Evolutionary conservation across 2,797 vertebrate genomes (phyloP).

Genomic region (Melanogrammus aeglefinus): DNA sequence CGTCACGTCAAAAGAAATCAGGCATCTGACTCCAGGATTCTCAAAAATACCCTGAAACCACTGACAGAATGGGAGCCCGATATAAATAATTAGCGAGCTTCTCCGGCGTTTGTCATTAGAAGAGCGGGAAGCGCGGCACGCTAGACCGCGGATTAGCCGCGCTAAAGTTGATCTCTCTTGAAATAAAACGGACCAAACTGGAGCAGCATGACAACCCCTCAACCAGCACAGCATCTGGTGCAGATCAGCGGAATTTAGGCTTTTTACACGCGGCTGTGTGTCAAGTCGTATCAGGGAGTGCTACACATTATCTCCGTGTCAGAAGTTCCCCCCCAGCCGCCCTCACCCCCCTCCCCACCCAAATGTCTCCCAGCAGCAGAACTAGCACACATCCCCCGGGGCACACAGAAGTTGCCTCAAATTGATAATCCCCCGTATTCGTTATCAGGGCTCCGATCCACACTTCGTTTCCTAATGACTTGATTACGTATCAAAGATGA

Average conservation of each 20-base stretch:
- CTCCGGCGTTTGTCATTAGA: slow-evolving; percentile 64
- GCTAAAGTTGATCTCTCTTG: slow-evolving; percentile 61
- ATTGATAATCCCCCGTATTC: slow-evolving; percentile 78
- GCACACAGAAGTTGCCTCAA: slow-evolving; percentile 70
- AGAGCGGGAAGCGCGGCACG: slow-evolving; percentile 45
- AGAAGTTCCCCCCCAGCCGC: slow-evolving; percentile 33
- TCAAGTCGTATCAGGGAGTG: slow-evolving; percentile 65
- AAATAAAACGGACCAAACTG: slow-evolving; percentile 60
- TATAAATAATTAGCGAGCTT: slow-evolving; percentile 69
- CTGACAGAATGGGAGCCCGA: slow-evolving; percentile 68
- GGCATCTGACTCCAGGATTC: slow-evolving; percentile 56
- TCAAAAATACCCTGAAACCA: slow-evolving; percentile 57
- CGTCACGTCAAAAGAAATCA: slow-evolving; percentile 61
- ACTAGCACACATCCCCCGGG: slow-evolving; percentile 69
- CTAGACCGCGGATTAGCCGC: slow-evolving; percentile 55
- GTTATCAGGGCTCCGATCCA: slow-evolving; percentile 73
- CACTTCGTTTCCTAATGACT: slow-evolving; percentile 80
- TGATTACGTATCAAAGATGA: slow-evolving; percentile 79
- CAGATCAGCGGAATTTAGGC: slow-evolving; percentile 11
- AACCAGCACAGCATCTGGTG: slow-evolving; percentile 44
- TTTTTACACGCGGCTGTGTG: slow-evolving; percentile 52
- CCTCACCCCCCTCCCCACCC: slow-evolving; percentile 35
- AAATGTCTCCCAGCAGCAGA: slow-evolving; percentile 28
- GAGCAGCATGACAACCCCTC: slow-evolving; percentile 62
- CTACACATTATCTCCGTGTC: slow-evolving; percentile 60